phyloP scores from a whole-genome alignment of 2,113 vertebrate species.

The Bettongia penicillata region DNA sequence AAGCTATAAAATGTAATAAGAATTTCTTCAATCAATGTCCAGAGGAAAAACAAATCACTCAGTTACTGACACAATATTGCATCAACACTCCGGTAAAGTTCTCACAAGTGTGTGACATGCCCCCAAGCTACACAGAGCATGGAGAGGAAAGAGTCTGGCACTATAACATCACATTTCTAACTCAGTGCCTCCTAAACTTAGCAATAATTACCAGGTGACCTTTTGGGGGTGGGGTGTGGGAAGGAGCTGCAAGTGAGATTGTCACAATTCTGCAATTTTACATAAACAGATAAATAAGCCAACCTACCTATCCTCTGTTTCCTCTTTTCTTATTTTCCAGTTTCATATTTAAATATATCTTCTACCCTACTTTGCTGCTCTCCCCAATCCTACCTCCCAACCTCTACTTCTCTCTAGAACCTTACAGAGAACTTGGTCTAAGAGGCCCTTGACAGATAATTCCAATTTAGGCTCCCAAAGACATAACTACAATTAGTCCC shows the following conservation, averaged over 20 bases:
- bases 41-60: slow-evolving; percentile 88
- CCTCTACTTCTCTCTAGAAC: slow-evolving; percentile 11
- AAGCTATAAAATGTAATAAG: slow-evolving; percentile 89
- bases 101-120: slow-evolving; percentile 84
- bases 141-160: slow-evolving; percentile 60
- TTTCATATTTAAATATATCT: slow-evolving; percentile 54
- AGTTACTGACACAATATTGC: slow-evolving; percentile 84
- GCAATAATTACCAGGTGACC: slow-evolving; percentile 60
- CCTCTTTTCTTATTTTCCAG: slow-evolving; percentile 39
- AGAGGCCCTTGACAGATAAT: slow-evolving; percentile 63
- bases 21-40: slow-evolving; percentile 90
- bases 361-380: slow-evolving; percentile 1
- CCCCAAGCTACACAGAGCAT: slow-evolving; percentile 76
- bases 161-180: slow-evolving; percentile 46
- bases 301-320: background rate
- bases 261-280: slow-evolving; percentile 43
- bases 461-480: slow-evolving; percentile 53
- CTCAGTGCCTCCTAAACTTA: slow-evolving; percentile 67
- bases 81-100: slow-evolving; percentile 84
- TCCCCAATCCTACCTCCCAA: slow-evolving; percentile 44
- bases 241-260: slow-evolving; percentile 29
- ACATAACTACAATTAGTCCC: slow-evolving; percentile 72
- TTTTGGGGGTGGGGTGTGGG: background rate
- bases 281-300: slow-evolving; percentile 71
- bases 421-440: slow-evolving; percentile 66